Percentiles rank a stretch among this genome's conserved stretches.
phyloP scores from a whole-genome alignment of 1,140 invertebrate species.

The Apolygus lucorum region DNA sequence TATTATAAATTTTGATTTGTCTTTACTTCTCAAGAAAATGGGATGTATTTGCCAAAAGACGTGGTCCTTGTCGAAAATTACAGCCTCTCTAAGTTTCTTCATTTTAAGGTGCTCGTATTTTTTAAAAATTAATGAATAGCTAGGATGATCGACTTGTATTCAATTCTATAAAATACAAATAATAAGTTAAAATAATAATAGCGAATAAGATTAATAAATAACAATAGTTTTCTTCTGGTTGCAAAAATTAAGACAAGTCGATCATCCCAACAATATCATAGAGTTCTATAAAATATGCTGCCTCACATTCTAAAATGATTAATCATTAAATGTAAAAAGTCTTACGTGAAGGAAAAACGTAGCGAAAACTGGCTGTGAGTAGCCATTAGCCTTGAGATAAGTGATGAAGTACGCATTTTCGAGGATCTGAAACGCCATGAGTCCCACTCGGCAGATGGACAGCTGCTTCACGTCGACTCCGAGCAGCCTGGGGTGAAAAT shows the following conservation, averaged over 20 bases:
- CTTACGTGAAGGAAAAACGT: slow-evolving; percentile 34
- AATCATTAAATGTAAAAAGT: not conserved
- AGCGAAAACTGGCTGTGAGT: slow-evolving; percentile 42
- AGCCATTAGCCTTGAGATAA: slow-evolving; percentile 37
- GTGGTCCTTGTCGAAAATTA: too few species aligned
- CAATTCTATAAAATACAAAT: too few species aligned
- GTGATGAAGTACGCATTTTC: slow-evolving; percentile 39
- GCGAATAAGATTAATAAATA: too few species aligned
- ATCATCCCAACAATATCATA: not conserved
- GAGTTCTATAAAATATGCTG: slow-evolving; percentile 36
- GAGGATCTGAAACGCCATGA: slow-evolving; percentile 49
- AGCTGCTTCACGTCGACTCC: slow-evolving; percentile 44
- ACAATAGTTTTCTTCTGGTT: not conserved
- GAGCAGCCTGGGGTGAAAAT: slow-evolving; percentile 46
- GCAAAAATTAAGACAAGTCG: not conserved
- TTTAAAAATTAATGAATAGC: too few species aligned
- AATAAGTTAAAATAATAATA: too few species aligned
- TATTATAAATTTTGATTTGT: too few species aligned
- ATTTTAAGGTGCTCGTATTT: too few species aligned
- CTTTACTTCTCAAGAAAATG: too few species aligned
- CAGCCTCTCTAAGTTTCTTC: too few species aligned
- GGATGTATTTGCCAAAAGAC: too few species aligned
- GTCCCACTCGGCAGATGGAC: slow-evolving; percentile 46
- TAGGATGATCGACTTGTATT: too few species aligned
- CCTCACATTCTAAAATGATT: not conserved